Evolutionary conservation across 2,113 vertebrate genomes (phyloP).

Genomic region (Phocoena sinus): DNA sequence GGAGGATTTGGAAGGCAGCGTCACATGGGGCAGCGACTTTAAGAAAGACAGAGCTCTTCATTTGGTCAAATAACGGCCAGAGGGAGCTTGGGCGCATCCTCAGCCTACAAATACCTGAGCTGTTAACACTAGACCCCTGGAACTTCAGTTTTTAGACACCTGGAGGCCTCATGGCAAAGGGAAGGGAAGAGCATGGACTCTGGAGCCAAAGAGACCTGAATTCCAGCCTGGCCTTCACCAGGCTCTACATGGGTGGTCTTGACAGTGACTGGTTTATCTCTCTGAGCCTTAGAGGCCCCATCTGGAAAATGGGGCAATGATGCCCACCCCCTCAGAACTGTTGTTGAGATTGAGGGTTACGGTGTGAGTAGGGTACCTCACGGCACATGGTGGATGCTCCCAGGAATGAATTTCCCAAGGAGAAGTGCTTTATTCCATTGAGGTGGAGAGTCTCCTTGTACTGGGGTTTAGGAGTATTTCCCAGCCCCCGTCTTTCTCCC

Average conservation of each 20-base stretch:
- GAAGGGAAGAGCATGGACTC: not conserved
- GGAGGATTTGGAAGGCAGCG: not conserved
- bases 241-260: not conserved
- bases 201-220: not conserved
- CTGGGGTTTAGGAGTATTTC: no score
- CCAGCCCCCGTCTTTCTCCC: no score
- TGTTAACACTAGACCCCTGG: not conserved
- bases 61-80: not conserved
- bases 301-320: not conserved
- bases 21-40: accelerated
- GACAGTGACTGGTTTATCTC: not conserved
- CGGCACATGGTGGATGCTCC: accelerated
- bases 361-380: accelerated
- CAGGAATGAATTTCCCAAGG: not conserved
- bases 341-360: no score
- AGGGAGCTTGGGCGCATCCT: accelerated
- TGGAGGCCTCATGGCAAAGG: not conserved
- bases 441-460: not conserved
- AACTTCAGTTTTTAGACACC: not conserved
- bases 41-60: not conserved
- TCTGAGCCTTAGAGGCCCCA: not conserved
- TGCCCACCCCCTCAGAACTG: not conserved
- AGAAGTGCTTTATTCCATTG: not conserved
- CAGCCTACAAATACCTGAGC: not conserved
- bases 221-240: not conserved